Evolutionary conservation across 2,888 invertebrate species (phyloP), one percentile per base, ranked within the genome.

Genomic region (Cephus rjabovi): DNA sequence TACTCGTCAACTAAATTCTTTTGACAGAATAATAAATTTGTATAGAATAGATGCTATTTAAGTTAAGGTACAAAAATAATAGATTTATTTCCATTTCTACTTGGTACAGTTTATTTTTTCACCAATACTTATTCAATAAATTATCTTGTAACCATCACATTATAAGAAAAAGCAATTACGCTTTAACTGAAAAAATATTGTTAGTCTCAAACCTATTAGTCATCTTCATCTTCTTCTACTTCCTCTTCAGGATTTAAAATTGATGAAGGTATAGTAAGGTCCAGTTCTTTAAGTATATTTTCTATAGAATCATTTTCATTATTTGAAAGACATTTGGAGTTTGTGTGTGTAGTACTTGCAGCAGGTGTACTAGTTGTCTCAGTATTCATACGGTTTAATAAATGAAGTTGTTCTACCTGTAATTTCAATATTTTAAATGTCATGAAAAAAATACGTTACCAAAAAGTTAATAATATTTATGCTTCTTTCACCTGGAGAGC

Each of bases 391-490:
- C 83, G 68, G 70, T 84, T 87, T 40, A 87, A 78, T 75, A 91
- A 84, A 78, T 90, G 87, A 79, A 91, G 86, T 74, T 87, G 88
- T 82, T 91, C 91, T 4, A 91, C 87, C 91, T 91, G 75, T 12
- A 80, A 78, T 40, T 69, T 23, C 68, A 71, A 75, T 34, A 75
- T 56, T 9, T 56, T 6, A 56, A 56, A 71, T 71, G 31, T 31
- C 12, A 11, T 33, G 6, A 11, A 12, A 12, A 70, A 71, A 34
- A 71, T 71, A 31, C 0, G 15, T 12, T 71, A 31, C 71, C 77
- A 68, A 80, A 75, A 34, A 77, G 73, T 77, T 31, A 68, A 75
- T 30, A 76, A 75, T 69, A 56, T 37, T 30, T 75, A 30, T 30
- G 40, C 56, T 23, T 68, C 73, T 12, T 34, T 79, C 79, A 90